Evolutionary conservation across 2,797 vertebrate genomes (phyloP), one percentile per base, ranked within the genome.

Genomic region (Phataginus tricuspis): DNA sequence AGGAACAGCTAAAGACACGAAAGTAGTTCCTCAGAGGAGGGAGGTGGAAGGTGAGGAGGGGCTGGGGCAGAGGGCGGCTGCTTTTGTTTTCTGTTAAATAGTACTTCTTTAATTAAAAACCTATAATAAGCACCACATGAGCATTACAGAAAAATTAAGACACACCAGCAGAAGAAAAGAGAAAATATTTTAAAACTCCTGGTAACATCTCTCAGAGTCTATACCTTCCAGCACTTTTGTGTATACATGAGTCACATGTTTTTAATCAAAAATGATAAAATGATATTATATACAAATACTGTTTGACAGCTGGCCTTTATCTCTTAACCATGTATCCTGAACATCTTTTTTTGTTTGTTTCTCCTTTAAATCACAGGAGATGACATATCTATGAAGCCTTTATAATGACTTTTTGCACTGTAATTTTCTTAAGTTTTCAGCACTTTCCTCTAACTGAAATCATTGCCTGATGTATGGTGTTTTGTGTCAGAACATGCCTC

Each of bases 51-150:
- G n/a, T 37, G 27, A 77, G 23, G 59, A 80, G 34, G 59, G 34
- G 13, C 82, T 39, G 19, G 4, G 53, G 16, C 29, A 29, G 45
- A 78, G 10, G 78, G 27, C 66, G 42, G 3, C 72, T 77, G 16
- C 31, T 31, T 68, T 55, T 80, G 19, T 71, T 93, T 61, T 93
- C 72, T 42, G n/a, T 37, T 79, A 59, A 82, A 51, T 53, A 72
- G 11, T 82, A 3, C 75, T 92, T 79, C 16, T 94, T 87, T 45
- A 63, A 9, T 57, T 85, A 66, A 86, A 96, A 90, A 82, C 79
- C 34, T 49, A 5, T 74, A 39, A 25, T 34, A 53, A 64, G 13
- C 21, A 72, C 13, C 13, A 31, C 49, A 18, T 59, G 31, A 75
- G 53, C 37, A 34, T 55, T 39, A 5, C 5, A 55, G 80, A 49